Percentiles rank a stretch among this genome's conserved stretches.
phyloP scores from a whole-genome alignment of 2,797 vertebrate genomes.

The Lepilemur ruficaudatus region DNA sequence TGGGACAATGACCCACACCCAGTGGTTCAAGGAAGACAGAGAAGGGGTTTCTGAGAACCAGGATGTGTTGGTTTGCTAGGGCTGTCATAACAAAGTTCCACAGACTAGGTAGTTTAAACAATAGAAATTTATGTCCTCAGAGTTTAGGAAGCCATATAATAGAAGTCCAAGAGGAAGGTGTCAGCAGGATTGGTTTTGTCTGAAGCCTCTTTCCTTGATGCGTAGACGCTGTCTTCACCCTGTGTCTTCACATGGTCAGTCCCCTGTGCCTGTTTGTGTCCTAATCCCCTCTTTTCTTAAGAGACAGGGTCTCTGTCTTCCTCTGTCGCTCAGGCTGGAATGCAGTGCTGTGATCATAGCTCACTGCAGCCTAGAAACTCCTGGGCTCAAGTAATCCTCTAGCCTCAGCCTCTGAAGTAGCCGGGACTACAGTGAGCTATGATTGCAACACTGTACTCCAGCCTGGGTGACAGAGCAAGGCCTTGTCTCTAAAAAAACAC shows the following conservation, averaged over 20 bases:
- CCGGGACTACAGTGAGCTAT: not conserved
- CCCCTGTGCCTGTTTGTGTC: not conserved
- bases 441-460: no score
- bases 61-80: no score
- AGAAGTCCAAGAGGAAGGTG: not conserved
- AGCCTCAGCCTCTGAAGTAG: not conserved
- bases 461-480: no score
- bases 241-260: not conserved
- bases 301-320: not conserved
- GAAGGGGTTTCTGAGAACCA: not conserved
- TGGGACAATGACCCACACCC: no score
- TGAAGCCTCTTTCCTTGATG: not conserved
- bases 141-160: not conserved
- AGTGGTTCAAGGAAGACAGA: not conserved
- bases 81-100: rapidly evolving
- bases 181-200: not conserved
- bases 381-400: not conserved
- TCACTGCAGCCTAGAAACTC: not conserved
- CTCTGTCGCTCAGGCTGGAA: not conserved
- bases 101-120: not conserved
- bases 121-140: not conserved
- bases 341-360: no score
- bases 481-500: no score
- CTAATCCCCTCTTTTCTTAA: not conserved
- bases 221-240: not conserved